Evolutionary conservation across 1,140 invertebrate genomes (phyloP).

Genomic region (Coelopa frigida): DNA sequence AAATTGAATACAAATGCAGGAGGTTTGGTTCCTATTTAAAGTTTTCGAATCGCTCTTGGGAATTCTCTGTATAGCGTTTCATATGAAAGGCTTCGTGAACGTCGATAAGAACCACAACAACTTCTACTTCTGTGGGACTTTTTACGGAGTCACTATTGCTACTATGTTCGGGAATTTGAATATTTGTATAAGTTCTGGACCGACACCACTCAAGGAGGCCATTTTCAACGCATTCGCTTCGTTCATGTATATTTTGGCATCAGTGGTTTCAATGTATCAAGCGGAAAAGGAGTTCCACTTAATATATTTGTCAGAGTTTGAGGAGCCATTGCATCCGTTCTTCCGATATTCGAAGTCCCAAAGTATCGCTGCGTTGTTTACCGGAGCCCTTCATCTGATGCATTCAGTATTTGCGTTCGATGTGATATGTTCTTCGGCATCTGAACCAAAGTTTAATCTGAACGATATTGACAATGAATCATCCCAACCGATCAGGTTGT

Average conservation of each 20-base stretch:
- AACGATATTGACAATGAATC: background rate
- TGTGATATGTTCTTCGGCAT: conserved; percentile 15
- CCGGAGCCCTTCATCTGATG: conserved; percentile 22
- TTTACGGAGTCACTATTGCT: conserved; percentile 6
- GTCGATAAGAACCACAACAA: conserved; percentile 7
- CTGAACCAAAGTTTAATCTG: background rate
- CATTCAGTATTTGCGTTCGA: conserved; percentile 15
- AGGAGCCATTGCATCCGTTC: conserved; percentile 9
- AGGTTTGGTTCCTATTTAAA: conserved; percentile 14
- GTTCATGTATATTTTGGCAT: conserved; percentile 3
- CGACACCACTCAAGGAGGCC: conserved; percentile 31
- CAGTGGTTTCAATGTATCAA: conserved; percentile 14
- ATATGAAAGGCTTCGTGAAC: conserved; percentile 6
- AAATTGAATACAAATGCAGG: conserved; percentile 11
- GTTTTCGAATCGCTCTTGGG: conserved; percentile 8
- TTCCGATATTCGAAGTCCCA: conserved; percentile 19
- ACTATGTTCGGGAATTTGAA: conserved; percentile 4
- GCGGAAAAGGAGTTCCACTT: conserved; percentile 17
- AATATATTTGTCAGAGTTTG: conserved; percentile 16
- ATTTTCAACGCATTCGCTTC: conserved; percentile 33
- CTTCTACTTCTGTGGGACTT: conserved; percentile 16
- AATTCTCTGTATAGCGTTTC: conserved; percentile 1
- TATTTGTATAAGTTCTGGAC: background rate
- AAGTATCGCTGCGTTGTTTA: conserved; percentile 18
- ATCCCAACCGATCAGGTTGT: background rate